Conservation (phyloP, 2,888 invertebrate genomes). For the Alentia gelatinosa region DNA sequence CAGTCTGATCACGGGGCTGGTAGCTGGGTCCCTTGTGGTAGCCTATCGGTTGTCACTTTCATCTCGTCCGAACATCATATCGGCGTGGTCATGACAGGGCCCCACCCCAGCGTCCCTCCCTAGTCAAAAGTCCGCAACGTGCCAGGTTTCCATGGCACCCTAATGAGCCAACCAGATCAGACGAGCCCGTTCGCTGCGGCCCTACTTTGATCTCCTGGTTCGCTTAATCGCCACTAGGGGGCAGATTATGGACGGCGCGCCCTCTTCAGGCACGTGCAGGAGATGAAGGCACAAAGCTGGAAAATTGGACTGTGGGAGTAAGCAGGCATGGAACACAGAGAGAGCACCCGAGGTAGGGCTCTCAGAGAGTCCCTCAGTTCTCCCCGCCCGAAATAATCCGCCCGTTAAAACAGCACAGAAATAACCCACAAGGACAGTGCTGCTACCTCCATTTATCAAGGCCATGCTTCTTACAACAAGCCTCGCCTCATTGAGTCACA, state of each 20-base stretch:
- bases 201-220: slow-evolving; percentile 38
- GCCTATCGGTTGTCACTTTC: background rate
- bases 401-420: background rate
- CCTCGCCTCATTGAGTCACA: background rate
- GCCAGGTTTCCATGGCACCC: slow-evolving; percentile 35
- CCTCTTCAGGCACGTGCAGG: slow-evolving; percentile 33
- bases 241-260: slow-evolving; percentile 44
- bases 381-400: background rate
- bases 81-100: slow-evolving; percentile 2
- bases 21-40: too few relatives aligned
- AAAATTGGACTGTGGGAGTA: slow-evolving; percentile 33
- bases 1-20: too few relatives aligned
- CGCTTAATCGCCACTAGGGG: slow-evolving; percentile 50
- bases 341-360: background rate
- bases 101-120: background rate
- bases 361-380: background rate
- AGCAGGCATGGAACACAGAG: slow-evolving; percentile 24
- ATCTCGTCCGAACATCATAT: background rate
- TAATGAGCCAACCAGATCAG: slow-evolving; percentile 53
- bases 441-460: background rate
- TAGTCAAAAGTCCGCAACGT: background rate
- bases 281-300: slow-evolving; percentile 53
- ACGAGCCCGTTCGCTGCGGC: slow-evolving; percentile 28
- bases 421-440: background rate
- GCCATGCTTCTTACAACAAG: background rate